phyloP scores from a whole-genome alignment of 2,888 invertebrate genomes.

The Lottia gigantea region DNA sequence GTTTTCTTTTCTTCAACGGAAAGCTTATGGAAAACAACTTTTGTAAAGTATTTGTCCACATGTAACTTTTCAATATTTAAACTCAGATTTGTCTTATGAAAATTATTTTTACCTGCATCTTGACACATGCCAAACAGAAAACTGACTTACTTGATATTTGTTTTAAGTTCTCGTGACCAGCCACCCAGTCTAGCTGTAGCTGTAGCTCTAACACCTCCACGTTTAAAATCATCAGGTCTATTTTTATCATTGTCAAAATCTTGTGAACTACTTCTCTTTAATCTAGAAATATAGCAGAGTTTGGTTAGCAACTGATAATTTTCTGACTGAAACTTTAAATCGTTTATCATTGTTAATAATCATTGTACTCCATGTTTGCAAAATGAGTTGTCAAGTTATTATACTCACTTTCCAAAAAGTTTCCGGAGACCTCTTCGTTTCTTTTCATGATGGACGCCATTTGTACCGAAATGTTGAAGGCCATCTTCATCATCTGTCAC shows the following conservation, averaged over 20 bases:
- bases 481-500: constrained; percentile 62
- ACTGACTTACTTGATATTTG: constrained; percentile 12
- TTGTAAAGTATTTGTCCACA: too few species aligned
- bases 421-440: constrained; percentile 76
- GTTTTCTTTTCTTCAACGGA: too few species aligned
- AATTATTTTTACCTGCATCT: too few species aligned
- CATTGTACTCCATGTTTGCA: too few species aligned
- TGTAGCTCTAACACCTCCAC: constrained; percentile 79
- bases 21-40: too few species aligned
- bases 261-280: constrained; percentile 70
- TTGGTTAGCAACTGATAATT: too few species aligned
- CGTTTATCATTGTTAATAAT: too few species aligned
- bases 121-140: too few species aligned
- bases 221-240: constrained; percentile 71
- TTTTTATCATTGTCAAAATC: constrained; percentile 63
- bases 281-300: constrained; percentile 30
- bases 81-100: too few species aligned
- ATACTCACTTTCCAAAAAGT: constrained; percentile 74
- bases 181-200: constrained; percentile 76
- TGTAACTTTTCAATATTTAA: too few species aligned
- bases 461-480: constrained; percentile 38
- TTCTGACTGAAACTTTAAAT: too few species aligned
- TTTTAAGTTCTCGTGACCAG: constrained; percentile 72
- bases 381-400: neutral
- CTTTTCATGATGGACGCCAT: constrained; percentile 48